phyloP scores from a whole-genome alignment of 2,113 vertebrate genomes.

The Hymenochirus boettgeri region DNA sequence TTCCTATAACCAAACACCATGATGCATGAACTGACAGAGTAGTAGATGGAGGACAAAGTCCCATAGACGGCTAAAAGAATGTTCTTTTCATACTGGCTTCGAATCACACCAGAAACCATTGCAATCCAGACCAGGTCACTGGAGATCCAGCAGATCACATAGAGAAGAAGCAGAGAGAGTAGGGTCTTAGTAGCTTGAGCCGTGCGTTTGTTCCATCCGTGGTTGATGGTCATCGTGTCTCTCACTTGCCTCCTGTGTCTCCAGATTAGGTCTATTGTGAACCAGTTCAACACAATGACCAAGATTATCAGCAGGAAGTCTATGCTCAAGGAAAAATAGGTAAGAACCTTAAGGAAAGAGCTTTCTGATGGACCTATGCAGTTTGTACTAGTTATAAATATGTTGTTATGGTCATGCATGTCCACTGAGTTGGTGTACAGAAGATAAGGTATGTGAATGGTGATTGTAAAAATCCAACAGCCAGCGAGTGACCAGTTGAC shows the following conservation, averaged over 20 bases:
- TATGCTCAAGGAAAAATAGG: constrained; percentile 1
- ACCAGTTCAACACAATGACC: constrained; percentile 31
- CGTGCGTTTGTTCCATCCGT: constrained; percentile 18
- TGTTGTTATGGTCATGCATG: neutral
- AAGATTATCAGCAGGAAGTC: constrained; percentile 34
- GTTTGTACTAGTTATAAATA: constrained; percentile 24
- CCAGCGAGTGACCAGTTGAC: constrained; percentile 24
- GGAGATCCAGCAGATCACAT: constrained; percentile 40
- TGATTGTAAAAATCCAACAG: constrained; percentile 36
- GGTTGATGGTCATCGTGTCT: neutral
- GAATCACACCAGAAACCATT: constrained; percentile 16
- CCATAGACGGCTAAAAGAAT: constrained; percentile 5
- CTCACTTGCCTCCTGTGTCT: constrained; percentile 36
- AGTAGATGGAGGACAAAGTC: constrained; percentile 38
- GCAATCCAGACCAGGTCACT: constrained; percentile 31
- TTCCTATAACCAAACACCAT: constrained; percentile 41
- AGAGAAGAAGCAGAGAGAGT: constrained; percentile 33
- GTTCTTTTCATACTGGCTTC: constrained; percentile 14
- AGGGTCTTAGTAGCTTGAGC: constrained; percentile 28
- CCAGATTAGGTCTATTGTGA: constrained; percentile 34
- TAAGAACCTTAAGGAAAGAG: constrained; percentile 29
- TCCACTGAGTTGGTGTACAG: neutral
- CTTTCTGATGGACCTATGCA: constrained; percentile 21
- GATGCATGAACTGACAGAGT: constrained; percentile 32
- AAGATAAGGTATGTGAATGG: constrained; percentile 40